These are phyloP conservation scores for Syrrhaptes paradoxus DNA, from an alignment of 2,113 vertebrate genomes.

Conservation along the genomic window DNA sequence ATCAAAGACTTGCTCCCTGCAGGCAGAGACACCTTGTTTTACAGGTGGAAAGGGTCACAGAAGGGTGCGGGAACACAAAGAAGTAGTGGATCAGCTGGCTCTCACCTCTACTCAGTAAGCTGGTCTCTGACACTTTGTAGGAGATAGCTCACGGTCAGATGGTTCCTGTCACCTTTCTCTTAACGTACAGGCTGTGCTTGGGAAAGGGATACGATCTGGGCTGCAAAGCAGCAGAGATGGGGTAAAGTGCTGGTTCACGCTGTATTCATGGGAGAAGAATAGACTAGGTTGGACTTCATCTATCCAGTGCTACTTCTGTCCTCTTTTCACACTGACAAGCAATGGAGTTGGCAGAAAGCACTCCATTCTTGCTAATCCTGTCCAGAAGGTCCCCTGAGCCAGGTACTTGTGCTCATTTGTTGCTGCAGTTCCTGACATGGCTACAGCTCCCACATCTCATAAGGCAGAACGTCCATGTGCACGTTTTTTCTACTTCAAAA, in stretches of 20 bases:
- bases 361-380: background rate
- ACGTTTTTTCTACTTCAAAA: background rate
- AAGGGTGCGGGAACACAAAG: background rate
- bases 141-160: background rate
- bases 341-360: background rate
- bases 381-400: background rate
- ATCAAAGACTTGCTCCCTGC: background rate
- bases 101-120: background rate
- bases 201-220: fast-evolving
- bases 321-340: background rate
- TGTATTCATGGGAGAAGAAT: background rate
- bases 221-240: background rate
- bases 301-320: background rate
- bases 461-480: background rate
- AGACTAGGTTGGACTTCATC: background rate
- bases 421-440: background rate
- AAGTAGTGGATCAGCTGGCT: background rate
- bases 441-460: background rate
- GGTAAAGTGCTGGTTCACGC: background rate
- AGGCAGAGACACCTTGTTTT: background rate
- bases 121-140: background rate
- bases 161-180: background rate
- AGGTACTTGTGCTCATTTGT: background rate
- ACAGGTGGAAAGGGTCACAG: background rate
- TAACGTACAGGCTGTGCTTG: too few relatives aligned